These are phyloP conservation scores for Listrodromus nycthemerus DNA, from an alignment of 2,888 invertebrate genomes.

Conservation along the genomic window DNA sequence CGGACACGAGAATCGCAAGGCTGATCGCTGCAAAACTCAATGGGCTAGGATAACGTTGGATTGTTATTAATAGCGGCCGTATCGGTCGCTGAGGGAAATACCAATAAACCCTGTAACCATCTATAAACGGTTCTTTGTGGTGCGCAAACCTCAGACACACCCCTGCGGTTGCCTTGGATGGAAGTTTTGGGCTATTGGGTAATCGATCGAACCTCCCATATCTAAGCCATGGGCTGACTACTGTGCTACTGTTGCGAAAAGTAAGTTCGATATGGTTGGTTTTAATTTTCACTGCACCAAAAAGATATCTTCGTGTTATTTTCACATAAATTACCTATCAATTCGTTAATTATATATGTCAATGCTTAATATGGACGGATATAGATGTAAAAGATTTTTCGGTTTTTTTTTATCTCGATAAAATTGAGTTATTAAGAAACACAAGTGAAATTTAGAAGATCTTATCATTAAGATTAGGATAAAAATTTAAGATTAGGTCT, in stretches of 20 bases:
- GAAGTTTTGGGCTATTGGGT: slow-evolving; percentile 16
- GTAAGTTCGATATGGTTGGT: neutral
- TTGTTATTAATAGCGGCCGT: neutral
- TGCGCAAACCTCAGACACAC: neutral
- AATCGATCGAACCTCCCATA: slow-evolving; percentile 3
- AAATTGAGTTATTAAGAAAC: neutral
- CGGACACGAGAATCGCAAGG: neutral
- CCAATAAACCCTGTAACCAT: slow-evolving; percentile 18
- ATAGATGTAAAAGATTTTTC: neutral
- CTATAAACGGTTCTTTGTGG: neutral
- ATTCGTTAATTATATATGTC: neutral
- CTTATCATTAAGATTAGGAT: too few species aligned
- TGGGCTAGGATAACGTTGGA: neutral
- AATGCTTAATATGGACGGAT: neutral
- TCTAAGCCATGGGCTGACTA: neutral
- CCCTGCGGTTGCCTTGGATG: slow-evolving; percentile 1
- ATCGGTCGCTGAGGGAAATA: neutral
- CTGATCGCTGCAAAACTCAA: neutral
- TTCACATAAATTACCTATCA: neutral
- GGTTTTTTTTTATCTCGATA: neutral
- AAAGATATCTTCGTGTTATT: neutral
- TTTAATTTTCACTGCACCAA: neutral
- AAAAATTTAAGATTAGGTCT: too few species aligned
- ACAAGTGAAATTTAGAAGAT: neutral
- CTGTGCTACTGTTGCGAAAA: neutral